Base-by-base conservation (phyloP, 2,797 vertebrate genomes). In the Sciurus carolinensis region DNA sequence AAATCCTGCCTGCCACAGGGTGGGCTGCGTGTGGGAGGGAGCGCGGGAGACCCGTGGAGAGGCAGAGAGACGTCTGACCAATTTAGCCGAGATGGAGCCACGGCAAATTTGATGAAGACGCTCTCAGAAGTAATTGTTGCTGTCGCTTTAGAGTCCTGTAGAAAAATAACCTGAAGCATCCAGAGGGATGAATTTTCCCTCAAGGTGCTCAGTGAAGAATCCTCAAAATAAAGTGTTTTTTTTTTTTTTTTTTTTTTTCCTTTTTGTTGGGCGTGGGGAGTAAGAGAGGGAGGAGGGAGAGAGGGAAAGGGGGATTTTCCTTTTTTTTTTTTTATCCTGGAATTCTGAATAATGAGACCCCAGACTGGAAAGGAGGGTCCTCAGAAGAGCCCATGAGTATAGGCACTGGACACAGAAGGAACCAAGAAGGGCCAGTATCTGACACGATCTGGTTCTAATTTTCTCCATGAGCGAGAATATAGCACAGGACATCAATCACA, bases 401-500 rank as follows among this genome's bases (percentile, higher is more conserved):
- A 0, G 93, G 90, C 97, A 95, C 95, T 54, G 93, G 96, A 94
- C 97, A 90, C 87, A 76, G 95, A 82, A 94, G 87, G 89, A 85
- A 83, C 95, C 98, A 44, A 2, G 91, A 75, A 6, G 87, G 95
- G 83, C 91, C 8, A 0, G 0, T 93, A 67, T 97, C 98, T 96
- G 97, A 44, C 97, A 83, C 0, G 0, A 84, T 95, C 81, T 90
- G 67, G 1, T 94, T 98, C 97, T 97, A 88, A 98, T 98, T 98
- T 98, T 98, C 98, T 98, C 93, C 98, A 91, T 96, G 97, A 97
- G 77, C 97, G 97, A 97, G 97, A 97, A 95, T 83, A 52, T 57
- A 87, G 94, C 36, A 0, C 1, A 0, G 69, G 26, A 13, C 94
- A 98, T 98, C 98, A 82, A 80, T 98, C 98, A 98, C 0, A 87